Conservation (phyloP, 2,888 invertebrate genomes). For the Villa cingulata region DNA sequence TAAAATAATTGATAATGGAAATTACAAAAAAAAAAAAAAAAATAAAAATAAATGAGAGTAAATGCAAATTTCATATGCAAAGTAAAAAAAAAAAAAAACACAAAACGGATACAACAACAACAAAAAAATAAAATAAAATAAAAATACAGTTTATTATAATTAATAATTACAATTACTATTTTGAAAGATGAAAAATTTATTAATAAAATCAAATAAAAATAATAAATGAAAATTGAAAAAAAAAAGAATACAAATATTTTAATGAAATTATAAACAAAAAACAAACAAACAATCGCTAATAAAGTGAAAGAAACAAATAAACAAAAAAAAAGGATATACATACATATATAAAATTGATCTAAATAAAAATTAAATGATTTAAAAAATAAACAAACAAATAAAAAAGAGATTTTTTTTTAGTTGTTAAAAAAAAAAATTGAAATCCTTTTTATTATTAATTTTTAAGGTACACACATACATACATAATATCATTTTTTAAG, state of each 20-base stretch:
- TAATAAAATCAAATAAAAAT: not conserved
- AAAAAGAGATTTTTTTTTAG: not conserved
- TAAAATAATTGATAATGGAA: conserved; percentile 4
- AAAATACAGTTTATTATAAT: not conserved
- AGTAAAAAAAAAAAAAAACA: too few relatives aligned
- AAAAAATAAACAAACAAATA: not conserved
- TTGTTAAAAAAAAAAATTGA: not conserved
- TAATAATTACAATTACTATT: not conserved
- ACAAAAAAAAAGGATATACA: too few relatives aligned
- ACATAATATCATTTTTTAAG: not conserved
- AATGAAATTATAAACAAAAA: too few relatives aligned
- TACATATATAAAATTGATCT: too few relatives aligned
- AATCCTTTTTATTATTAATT: too few relatives aligned
- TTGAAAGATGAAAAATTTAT: not conserved
- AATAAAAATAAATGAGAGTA: conserved; percentile 20
- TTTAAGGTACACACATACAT: too few relatives aligned
- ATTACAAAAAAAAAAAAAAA: conserved; percentile 9
- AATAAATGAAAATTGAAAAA: not conserved
- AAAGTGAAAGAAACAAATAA: not conserved
- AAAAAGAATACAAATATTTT: not conserved
- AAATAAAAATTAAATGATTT: too few relatives aligned
- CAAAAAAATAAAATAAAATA: too few relatives aligned
- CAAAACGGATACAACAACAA: too few relatives aligned
- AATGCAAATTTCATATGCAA: too few relatives aligned
- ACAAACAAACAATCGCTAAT: too few relatives aligned